These are phyloP conservation scores for Chorisops tibialis DNA, from an alignment of 2,888 invertebrate species.

Conservation along the genomic window DNA sequence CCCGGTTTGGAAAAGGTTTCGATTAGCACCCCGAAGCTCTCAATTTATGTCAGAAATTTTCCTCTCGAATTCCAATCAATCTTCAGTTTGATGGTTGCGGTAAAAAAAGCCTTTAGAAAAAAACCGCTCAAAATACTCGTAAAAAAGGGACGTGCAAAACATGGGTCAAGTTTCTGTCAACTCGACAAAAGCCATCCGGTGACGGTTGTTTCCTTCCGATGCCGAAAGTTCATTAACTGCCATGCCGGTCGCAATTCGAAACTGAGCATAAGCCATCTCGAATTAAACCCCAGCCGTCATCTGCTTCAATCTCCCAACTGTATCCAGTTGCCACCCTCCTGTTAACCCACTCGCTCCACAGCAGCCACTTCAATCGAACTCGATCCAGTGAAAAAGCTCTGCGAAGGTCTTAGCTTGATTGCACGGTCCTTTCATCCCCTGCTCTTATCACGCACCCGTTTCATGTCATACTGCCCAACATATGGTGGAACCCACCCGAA, in stretches of 20 bases:
- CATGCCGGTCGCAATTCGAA: slow-evolving; percentile 1
- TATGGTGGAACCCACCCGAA: not conserved
- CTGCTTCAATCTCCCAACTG: not conserved
- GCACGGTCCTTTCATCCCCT: not conserved
- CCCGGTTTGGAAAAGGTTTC: no score
- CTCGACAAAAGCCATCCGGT: slow-evolving; percentile 19
- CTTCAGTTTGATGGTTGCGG: slow-evolving; percentile 2
- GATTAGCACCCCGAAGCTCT: slow-evolving; percentile 4
- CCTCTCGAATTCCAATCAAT: slow-evolving; percentile 9
- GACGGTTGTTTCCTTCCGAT: not conserved
- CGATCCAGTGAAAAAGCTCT: not conserved
- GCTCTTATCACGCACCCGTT: not conserved
- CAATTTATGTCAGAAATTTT: slow-evolving; percentile 13
- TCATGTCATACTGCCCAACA: not conserved
- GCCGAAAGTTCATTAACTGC: slow-evolving; percentile 13
- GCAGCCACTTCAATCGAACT: not conserved
- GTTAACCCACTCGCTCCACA: not conserved
- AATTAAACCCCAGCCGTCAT: not conserved
- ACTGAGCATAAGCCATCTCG: slow-evolving; percentile 12
- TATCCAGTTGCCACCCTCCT: no score
- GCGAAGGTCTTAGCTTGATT: not conserved
- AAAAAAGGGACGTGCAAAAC: slow-evolving; percentile 22
- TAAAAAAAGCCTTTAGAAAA: not conserved
- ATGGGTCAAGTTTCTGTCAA: slow-evolving; percentile 22
- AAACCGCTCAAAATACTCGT: not conserved